phyloP scores from a whole-genome alignment of 2,797 vertebrate species.

The Mallotus villosus region DNA sequence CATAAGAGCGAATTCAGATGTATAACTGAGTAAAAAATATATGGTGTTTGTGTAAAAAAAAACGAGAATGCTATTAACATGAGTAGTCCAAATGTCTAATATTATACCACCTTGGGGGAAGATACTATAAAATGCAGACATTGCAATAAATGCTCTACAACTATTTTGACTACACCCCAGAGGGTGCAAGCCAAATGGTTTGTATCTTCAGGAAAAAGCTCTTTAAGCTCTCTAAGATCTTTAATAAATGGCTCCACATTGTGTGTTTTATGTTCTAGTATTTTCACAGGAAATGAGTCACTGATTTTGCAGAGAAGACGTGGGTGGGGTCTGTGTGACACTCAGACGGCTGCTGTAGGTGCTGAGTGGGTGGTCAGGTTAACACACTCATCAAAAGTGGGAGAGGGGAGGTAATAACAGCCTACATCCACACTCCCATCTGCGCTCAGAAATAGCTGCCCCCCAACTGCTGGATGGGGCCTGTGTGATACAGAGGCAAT shows the following conservation, averaged over 20 bases:
- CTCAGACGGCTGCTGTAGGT: constrained; percentile 43
- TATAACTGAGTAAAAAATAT: too few relatives aligned
- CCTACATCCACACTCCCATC: constrained; percentile 53
- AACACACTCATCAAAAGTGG: constrained; percentile 50
- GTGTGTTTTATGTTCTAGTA: not conserved
- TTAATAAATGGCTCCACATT: not conserved
- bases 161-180: too few relatives aligned
- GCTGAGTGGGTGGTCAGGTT: constrained; percentile 72
- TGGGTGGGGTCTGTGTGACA: constrained; percentile 38
- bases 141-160: too few relatives aligned
- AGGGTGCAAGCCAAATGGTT: too few relatives aligned
- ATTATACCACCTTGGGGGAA: too few relatives aligned
- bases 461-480: constrained; percentile 63
- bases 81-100: too few relatives aligned
- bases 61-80: too few relatives aligned
- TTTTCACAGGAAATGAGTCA: not conserved
- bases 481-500: constrained; percentile 60
- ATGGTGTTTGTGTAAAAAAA: too few relatives aligned
- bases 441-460: constrained; percentile 61
- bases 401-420: constrained; percentile 62
- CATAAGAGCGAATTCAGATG: too few relatives aligned
- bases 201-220: not conserved
- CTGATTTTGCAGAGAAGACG: not conserved
- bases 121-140: too few relatives aligned
- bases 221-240: too few relatives aligned